Percentiles rank a stretch among this genome's conserved stretches.
These are phyloP conservation scores for Peromyscus polionotus DNA, from an alignment of 2,113 vertebrate species.

Conservation along the genomic window DNA sequence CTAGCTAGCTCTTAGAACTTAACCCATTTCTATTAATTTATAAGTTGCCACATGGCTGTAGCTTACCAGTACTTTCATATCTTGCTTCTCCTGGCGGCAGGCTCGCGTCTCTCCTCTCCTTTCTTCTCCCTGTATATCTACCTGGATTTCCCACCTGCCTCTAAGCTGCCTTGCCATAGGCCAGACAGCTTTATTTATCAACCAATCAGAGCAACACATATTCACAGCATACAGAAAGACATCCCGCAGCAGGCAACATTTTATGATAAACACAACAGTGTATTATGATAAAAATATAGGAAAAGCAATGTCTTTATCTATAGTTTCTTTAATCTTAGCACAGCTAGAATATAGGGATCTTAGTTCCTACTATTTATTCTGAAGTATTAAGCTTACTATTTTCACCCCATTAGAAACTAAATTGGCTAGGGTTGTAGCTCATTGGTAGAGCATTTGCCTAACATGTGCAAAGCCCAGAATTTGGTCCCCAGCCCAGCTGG, in stretches of 20 bases:
- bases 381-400: conserved; percentile 26
- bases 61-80: no score
- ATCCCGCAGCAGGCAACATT: not conserved
- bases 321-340: not conserved
- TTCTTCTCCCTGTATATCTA: no score
- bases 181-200: no score
- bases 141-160: no score
- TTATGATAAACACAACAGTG: not conserved
- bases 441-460: not conserved
- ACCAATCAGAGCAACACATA: no score
- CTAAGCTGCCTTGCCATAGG: no score
- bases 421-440: not conserved
- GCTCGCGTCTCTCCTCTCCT: no score
- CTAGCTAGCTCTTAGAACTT: no score
- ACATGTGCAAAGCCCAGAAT: not conserved
- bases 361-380: not conserved
- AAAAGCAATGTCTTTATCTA: not conserved
- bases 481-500: not conserved
- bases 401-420: conserved; percentile 46
- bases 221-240: no score
- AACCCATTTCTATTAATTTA: no score
- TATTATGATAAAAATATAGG: conserved; percentile 6
- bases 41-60: no score
- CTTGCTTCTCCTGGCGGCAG: no score
- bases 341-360: not conserved